phyloP scores from a whole-genome alignment of 2,888 invertebrate species.

The Catocala sponsa region DNA sequence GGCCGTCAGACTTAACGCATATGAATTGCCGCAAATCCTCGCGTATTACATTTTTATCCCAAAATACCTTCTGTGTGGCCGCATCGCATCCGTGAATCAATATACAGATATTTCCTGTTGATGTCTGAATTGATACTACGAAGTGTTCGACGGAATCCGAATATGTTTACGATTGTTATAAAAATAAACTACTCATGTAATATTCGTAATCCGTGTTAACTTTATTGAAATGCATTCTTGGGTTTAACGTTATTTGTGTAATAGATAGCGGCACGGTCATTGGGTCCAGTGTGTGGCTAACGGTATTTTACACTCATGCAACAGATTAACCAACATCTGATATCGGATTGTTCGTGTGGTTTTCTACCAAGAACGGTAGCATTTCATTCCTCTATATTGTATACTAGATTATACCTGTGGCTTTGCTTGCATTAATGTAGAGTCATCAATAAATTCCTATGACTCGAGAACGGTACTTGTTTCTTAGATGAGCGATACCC shows the following conservation, averaged over 20 bases:
- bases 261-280: conserved; percentile 4
- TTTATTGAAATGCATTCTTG: conserved; percentile 25
- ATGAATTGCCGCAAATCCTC: conserved; percentile 68
- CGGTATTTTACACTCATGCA: conserved; percentile 5
- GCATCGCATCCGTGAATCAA: conserved; percentile 50
- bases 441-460: too few relatives aligned
- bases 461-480: too few relatives aligned
- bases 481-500: too few relatives aligned
- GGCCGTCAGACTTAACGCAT: conserved; percentile 65
- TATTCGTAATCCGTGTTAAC: conserved; percentile 18
- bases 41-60: conserved; percentile 60
- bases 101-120: conserved; percentile 52
- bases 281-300: conserved; percentile 4
- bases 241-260: conserved; percentile 14
- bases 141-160: conserved; percentile 12
- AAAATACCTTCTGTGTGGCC: conserved; percentile 52
- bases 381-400: background rate
- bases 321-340: background rate
- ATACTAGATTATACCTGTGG: background rate
- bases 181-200: conserved; percentile 24
- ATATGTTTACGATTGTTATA: conserved; percentile 34
- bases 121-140: conserved; percentile 27
- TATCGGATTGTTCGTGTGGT: conserved; percentile 12
- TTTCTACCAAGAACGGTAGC: conserved; percentile 3
- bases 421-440: too few relatives aligned